These are phyloP conservation scores for Turdus rufiventris DNA, from an alignment of 2,113 vertebrate species.

Conservation along the genomic window DNA sequence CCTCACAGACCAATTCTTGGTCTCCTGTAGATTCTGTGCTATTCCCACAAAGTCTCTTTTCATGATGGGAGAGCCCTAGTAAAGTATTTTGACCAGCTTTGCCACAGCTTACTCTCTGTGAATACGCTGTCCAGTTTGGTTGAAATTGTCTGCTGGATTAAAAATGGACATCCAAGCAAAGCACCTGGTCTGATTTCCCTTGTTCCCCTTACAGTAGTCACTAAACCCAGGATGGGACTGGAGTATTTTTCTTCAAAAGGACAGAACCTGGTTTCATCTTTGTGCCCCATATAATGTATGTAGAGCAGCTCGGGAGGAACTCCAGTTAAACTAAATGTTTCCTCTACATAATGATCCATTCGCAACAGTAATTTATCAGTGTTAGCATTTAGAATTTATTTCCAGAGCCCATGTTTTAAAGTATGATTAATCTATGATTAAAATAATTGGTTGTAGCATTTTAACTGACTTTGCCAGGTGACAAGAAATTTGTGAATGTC, in stretches of 20 bases:
- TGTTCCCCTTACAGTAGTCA: neutral
- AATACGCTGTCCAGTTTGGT: neutral
- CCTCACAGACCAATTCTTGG: neutral
- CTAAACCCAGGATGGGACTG: neutral
- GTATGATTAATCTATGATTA: slow-evolving; percentile 45
- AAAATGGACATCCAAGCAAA: neutral
- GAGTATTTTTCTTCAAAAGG: neutral
- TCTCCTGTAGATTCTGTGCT: neutral
- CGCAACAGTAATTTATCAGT: neutral
- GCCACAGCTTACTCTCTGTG: neutral
- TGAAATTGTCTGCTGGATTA: neutral
- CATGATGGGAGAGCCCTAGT: neutral
- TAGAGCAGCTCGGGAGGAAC: neutral
- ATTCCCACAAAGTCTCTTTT: neutral
- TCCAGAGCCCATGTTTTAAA: slow-evolving; percentile 17
- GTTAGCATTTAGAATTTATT: slow-evolving; percentile 51
- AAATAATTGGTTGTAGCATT: slow-evolving; percentile 47
- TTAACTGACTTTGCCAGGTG: slow-evolving; percentile 37
- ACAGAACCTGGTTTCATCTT: neutral
- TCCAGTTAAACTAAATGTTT: slow-evolving; percentile 44
- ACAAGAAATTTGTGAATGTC: slow-evolving; percentile 41
- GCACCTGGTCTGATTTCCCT: neutral
- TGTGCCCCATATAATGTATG: neutral
- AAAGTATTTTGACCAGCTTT: neutral
- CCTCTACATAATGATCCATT: slow-evolving; percentile 32